Evolutionary conservation across 2,113 vertebrate genomes (phyloP).

Genomic region (Caranx melampygus): DNA sequence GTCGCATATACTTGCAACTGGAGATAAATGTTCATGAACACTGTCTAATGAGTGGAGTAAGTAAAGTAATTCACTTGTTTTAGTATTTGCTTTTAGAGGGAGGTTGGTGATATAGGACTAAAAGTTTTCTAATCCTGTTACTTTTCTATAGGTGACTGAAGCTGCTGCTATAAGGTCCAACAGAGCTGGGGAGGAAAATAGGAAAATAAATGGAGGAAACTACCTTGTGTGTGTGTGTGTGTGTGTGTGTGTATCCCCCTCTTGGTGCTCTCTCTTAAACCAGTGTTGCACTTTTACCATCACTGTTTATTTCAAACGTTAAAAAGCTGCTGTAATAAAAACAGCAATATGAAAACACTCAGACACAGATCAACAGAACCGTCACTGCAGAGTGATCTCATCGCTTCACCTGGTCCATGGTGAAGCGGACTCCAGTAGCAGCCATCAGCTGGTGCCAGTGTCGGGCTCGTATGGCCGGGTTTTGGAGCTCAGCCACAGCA

Average conservation of each 20-base stretch:
- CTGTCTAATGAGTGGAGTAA: too few species aligned
- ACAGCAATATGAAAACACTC: background rate
- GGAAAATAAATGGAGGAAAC: conserved; percentile 28
- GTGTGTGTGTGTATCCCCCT: background rate
- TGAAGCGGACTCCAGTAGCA: conserved; percentile 87
- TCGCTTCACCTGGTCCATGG: conserved; percentile 83
- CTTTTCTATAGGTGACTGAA: background rate
- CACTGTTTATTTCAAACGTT: background rate
- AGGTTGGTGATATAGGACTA: background rate
- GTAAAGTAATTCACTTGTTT: background rate
- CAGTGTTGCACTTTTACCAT: background rate
- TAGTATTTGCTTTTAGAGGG: background rate
- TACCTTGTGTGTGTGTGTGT: background rate
- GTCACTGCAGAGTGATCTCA: background rate
- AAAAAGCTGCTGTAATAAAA: conserved; percentile 15
- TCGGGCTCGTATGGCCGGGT: conserved; percentile 89
- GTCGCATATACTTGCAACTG: background rate
- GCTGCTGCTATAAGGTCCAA: background rate
- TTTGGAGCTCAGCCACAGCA: conserved; percentile 92
- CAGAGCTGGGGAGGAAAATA: conserved; percentile 17
- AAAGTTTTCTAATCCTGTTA: background rate
- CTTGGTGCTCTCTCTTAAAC: background rate
- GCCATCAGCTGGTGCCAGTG: conserved; percentile 95
- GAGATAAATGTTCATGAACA: background rate
- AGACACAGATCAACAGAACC: background rate